phyloP scores from a whole-genome alignment of 2,888 invertebrate species.

The Heliconius sara region DNA sequence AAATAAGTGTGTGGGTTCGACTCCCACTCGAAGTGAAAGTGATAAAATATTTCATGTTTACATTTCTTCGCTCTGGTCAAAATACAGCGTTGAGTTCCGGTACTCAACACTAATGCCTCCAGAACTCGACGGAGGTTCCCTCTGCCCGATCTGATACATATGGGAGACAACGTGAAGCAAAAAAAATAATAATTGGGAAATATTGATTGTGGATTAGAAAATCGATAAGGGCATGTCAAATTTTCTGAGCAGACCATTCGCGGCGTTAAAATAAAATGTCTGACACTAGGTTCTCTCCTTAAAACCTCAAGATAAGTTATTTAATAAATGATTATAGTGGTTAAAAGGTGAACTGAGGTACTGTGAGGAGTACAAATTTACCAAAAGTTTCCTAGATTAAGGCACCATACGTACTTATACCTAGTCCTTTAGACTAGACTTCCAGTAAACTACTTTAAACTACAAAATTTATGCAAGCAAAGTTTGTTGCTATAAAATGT shows the following conservation, averaged over 20 bases:
- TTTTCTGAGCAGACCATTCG: too few species aligned
- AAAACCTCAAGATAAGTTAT: neutral
- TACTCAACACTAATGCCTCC: too few species aligned
- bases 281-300: neutral
- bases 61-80: too few species aligned
- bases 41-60: too few species aligned
- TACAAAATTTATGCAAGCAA: conserved; percentile 4
- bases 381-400: conserved; percentile 8
- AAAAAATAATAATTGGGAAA: too few species aligned
- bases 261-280: neutral
- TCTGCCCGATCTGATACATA: too few species aligned
- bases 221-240: neutral
- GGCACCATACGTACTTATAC: neutral
- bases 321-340: neutral
- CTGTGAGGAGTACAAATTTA: neutral
- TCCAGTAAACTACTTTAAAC: conserved; percentile 3
- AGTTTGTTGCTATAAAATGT: conserved; percentile 4
- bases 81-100: too few species aligned
- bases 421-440: neutral
- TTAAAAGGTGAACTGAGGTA: neutral
- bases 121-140: too few species aligned
- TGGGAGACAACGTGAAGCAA: too few species aligned
- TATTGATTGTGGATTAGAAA: too few species aligned
- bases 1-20: too few species aligned
- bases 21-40: too few species aligned